Evolutionary conservation across 30 jellyfish, hydroid and myxozoan genomes (phyloP), one percentile per base, ranked within the genome.

Genomic region (Turritopsis dohrnii): DNA sequence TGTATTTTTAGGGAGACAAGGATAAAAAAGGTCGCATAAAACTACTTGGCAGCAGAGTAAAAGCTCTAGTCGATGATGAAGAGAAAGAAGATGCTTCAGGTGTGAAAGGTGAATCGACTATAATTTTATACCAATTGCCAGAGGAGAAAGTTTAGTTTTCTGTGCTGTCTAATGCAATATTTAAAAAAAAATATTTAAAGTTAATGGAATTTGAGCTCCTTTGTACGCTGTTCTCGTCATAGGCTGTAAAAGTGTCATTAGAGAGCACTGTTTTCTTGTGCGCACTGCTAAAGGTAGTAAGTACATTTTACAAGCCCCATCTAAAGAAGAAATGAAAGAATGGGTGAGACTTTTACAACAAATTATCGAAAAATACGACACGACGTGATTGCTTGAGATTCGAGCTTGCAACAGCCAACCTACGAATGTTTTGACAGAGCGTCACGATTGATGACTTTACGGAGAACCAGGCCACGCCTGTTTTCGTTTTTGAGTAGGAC

Each of bases 261-360:
- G 81, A 24, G 88, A 81, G 27, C 73, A 53, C 65, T 81, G 83
- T 65, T 65, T 81, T 52, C 23, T 28, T 21, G 81, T 89, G 41
- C 90, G 81, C 27, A 89, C 96, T 24, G 85, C 23, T 28, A 85
- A 82, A 29, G 94, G 94, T 19, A 66, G 72, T 31, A 13, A 52
- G 28, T 89, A 75, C 65, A 79, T 72, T 41, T 84, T 89, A 52
- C 90, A 89, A 66, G 96, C 96, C 20, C 91, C 90, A 5, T 69
- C 90, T 28, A 81, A 65, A 66, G 89, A 71, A 72, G 96, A 89
- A 30, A 85, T 83, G 71, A 28, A 29, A 7, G 69, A 66, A 24
- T 89, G 96, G 96, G 71, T 89, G 18, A 73, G 81, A 74, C 28
- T 8, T 16, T n/a, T 89, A 13, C 72, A 74, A 71, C 28, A 75